Base-by-base conservation (phyloP, 1,140 invertebrate genomes). In the Asobara japonica region DNA sequence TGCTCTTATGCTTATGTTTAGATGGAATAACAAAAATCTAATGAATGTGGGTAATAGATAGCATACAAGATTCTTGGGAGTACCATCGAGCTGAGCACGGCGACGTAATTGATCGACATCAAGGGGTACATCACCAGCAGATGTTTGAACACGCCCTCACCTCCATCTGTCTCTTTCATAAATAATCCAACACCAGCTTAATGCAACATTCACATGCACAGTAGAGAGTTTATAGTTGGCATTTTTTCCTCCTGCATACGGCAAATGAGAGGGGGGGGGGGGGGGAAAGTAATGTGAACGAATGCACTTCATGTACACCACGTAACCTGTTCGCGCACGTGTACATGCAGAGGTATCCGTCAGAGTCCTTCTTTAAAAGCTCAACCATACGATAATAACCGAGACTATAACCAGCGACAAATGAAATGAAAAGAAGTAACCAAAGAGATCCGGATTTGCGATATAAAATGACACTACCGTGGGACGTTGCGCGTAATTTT, bases 61-160 rank as follows among this genome's bases (percentile, higher is more conserved):
- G 20, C 31, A 7, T 45, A 48, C 36, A 73, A 65, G 61, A 62
- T 64, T 64, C 71, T 36, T 38, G 60, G 22, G 33, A 41, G 27
- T n/a, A 31, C 60, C 29, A 51, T 31, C 69, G 13, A 36, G 33
- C 38, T 45, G 61, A 67, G 68, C 68, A 64, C 22, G 66, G 56
- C 38, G 62, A 73, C 76, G 73, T 80, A 80, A 81, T 80, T 80
- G 80, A 81, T 81, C 80, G 80, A 81, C 76, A 79, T 77, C 71
- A 80, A 79, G 73, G 78, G 80, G 76, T 77, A 80, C 80, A 80
- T 81, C 79, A 80, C 79, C 8, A 77, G 76, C 80, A 81, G 80
- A 81, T 81, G 80, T 80, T 81, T 70, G 75, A 78, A 79, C 73
- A 78, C 79, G 74, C 76, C 78, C 79, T 78, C 79, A 74, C 78